phyloP scores from a whole-genome alignment of 2,888 invertebrate species.

The Drosophila suboccidentalis region DNA sequence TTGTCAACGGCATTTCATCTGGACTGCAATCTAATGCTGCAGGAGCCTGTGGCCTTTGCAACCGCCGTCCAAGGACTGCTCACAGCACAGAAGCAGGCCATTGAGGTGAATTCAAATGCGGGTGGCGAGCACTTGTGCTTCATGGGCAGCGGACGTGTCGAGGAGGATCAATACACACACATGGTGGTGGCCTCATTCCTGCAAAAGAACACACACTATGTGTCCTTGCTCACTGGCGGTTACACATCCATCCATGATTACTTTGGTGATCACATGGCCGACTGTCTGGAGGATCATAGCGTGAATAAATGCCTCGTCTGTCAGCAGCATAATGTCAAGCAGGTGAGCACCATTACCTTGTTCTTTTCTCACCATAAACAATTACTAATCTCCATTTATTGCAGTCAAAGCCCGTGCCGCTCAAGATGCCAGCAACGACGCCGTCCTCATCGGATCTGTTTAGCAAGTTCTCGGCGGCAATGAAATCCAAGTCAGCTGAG shows the following conservation, averaged over 20 bases:
- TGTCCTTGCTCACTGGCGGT: conserved; percentile 96
- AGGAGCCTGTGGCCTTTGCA: conserved; percentile 97
- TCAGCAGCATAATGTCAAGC: conserved; percentile 83
- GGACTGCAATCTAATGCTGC: conserved; percentile 98
- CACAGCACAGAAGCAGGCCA: conserved; percentile 94
- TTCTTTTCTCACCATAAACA: neutral
- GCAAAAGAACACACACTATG: conserved; percentile 96
- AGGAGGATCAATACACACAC: conserved; percentile 97
- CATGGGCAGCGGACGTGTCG: conserved; percentile 96
- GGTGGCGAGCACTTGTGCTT: conserved; percentile 96
- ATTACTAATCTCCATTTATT: neutral
- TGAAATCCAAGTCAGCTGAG: conserved; percentile 96
- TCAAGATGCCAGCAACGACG: conserved; percentile 43
- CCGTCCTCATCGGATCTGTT: conserved; percentile 89
- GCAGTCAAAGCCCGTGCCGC: conserved; percentile 54
- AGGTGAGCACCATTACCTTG: conserved; percentile 40
- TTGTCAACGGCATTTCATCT: conserved; percentile 98
- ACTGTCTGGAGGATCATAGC: conserved; percentile 94
- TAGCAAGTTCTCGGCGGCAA: conserved; percentile 93
- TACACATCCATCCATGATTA: conserved; percentile 94
- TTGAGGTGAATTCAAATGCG: conserved; percentile 94
- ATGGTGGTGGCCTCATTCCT: conserved; percentile 99
- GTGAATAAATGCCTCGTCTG: conserved; percentile 93
- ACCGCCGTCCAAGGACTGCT: conserved; percentile 96
- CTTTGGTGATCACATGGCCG: conserved; percentile 92